Conservation (phyloP, 2,113 vertebrate genomes). For the Odontesthes bonariensis region DNA sequence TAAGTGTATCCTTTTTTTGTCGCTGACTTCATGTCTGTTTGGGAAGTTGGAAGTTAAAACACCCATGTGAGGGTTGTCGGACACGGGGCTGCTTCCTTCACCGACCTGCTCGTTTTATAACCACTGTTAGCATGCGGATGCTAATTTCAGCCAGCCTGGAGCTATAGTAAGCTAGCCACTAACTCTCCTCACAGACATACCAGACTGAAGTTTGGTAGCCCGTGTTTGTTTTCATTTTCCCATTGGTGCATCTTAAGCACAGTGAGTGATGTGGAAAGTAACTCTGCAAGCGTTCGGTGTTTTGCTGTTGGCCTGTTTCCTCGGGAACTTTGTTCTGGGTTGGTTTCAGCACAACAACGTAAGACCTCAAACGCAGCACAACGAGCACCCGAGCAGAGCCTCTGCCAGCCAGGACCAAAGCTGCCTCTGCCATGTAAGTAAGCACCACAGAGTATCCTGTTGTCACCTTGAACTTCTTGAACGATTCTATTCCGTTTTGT, state of each 20-base stretch:
- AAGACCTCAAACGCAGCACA: conserved; percentile 48
- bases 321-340: conserved; percentile 67
- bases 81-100: neutral
- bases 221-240: neutral
- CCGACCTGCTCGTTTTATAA: neutral
- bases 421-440: conserved; percentile 84
- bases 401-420: conserved; percentile 73
- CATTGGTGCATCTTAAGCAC: neutral
- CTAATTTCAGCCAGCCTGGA: conserved; percentile 33
- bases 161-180: conserved; percentile 25
- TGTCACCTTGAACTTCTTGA: neutral
- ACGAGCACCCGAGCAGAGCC: conserved; percentile 13
- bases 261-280: conserved; percentile 70
- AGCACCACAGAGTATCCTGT: accelerated
- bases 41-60: accelerated
- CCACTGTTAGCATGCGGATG: conserved; percentile 45
- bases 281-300: conserved; percentile 35
- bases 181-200: neutral
- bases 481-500: neutral
- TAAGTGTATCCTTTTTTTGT: neutral
- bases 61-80: conserved; percentile 1
- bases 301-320: conserved; percentile 64
- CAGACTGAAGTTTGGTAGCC: neutral
- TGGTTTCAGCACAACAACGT: conserved; percentile 75
- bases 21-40: neutral